phyloP scores from a whole-genome alignment of 2,888 invertebrate species.

The Dermolepida albohirtum region DNA sequence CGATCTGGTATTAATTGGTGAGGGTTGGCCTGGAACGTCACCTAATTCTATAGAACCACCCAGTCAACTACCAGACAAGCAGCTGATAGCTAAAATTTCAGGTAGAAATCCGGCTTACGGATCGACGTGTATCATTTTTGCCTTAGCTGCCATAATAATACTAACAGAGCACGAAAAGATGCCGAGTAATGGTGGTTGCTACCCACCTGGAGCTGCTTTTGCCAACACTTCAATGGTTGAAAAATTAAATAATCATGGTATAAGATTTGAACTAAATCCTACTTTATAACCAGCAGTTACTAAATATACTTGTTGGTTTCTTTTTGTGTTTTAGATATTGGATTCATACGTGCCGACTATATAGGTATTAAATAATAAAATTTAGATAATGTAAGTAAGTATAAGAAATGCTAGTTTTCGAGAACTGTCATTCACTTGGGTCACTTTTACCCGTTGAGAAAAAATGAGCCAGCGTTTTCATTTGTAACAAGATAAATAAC shows the following conservation, averaged over 20 bases:
- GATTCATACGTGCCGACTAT: no score
- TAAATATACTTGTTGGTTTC: no score
- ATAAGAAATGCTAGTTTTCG: no score
- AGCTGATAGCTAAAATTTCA: constrained; percentile 74
- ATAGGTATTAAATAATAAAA: no score
- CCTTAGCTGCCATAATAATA: constrained; percentile 80
- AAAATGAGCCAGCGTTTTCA: no score
- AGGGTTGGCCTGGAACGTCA: constrained; percentile 81
- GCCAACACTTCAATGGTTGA: constrained; percentile 81
- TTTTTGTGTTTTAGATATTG: no score
- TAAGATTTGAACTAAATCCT: constrained; percentile 71
- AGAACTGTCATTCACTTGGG: no score
- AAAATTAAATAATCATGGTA: constrained; percentile 77
- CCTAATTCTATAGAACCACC: constrained; percentile 70
- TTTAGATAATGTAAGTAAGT: no score
- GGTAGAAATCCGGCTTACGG: constrained; percentile 86
- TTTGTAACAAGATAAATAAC: no score
- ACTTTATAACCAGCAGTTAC: no score
- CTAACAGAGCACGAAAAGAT: constrained; percentile 81
- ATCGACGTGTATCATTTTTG: constrained; percentile 78
- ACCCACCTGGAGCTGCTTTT: constrained; percentile 88
- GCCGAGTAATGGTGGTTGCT: constrained; percentile 71
- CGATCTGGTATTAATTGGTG: constrained; percentile 76
- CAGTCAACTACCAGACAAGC: constrained; percentile 72
- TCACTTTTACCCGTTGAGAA: no score